Base-by-base conservation (phyloP, 2,888 invertebrate species). In the Megastigmus dorsalis region DNA sequence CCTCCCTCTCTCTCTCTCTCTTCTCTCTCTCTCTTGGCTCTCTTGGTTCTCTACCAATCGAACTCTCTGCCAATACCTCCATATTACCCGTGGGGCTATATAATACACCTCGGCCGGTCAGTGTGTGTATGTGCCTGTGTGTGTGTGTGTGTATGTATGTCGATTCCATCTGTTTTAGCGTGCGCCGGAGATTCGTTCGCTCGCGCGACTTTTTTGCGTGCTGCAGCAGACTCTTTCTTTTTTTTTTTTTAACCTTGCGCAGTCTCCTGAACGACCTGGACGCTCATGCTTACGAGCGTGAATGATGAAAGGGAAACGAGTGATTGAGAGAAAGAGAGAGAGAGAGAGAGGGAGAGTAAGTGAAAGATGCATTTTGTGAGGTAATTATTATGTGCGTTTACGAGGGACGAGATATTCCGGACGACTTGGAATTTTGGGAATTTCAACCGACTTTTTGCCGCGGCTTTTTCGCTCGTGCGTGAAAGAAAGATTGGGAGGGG, bases 1-100 rank as follows among this genome's bases (percentile, higher is more conserved):
- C 38, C 60, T 20, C 60, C 20, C 28, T 41, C 68, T 48, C 48
- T 48, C 41, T 45, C 63, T 43, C 30, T 26, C 48, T 30, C 60
- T 41, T 28, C 13, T 50, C 33, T 48, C 20, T 23, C 43, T 45
- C 60, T 41, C 30, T 9, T 41, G 76, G 78, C 79, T 81, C 79
- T 79, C 80, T 80, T n/a, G n/a, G 5, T 13, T 13, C 3, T 41
- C 3, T 13, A 79, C 80, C 82, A 79, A 81, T 82, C 83, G 82
- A 82, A 80, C 72, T 79, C 72, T 79, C 52, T 59, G 73, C 59
- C 69, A 48, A 59, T 59, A 62, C 52, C 68, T 60, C 33, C 70
- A 55, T 54, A 66, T 67, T 67, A 70, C 73, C 62, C 52, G 66
- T n/a, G n/a, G 41, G 67, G 62, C 70, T 60, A 48, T 59, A 66